Percentiles rank a stretch among this genome's conserved stretches.
These are phyloP conservation scores for Synanthedon tipuliformis DNA, from an alignment of 2,888 invertebrate genomes.

Conservation along the genomic window DNA sequence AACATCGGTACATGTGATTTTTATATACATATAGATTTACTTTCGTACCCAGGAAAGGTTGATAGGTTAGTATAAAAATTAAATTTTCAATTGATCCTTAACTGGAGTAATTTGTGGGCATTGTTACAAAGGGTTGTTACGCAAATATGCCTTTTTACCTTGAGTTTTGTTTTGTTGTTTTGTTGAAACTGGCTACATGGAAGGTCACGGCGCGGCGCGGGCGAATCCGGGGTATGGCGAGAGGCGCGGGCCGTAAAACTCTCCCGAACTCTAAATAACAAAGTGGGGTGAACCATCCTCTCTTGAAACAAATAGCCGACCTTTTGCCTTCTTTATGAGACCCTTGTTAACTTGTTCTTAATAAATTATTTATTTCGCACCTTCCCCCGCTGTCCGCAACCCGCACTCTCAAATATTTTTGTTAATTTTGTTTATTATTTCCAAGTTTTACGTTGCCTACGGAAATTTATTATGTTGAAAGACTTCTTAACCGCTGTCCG, in stretches of 20 bases:
- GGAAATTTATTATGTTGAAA: conserved; percentile 21
- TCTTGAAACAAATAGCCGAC: conserved; percentile 66
- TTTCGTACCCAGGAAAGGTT: too few relatives aligned
- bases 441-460: conserved; percentile 24
- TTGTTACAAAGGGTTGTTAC: too few relatives aligned
- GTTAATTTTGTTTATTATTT: conserved; percentile 54
- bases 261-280: conserved; percentile 56
- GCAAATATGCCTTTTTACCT: too few relatives aligned
- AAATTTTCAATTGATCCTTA: too few relatives aligned
- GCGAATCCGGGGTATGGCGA: neutral
- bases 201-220: too few relatives aligned
- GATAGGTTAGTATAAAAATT: too few relatives aligned
- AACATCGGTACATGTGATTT: too few relatives aligned
- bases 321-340: conserved; percentile 70
- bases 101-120: too few relatives aligned
- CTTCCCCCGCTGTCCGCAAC: conserved; percentile 1
- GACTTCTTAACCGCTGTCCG: conserved; percentile 12
- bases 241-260: conserved; percentile 4
- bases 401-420: conserved; percentile 30
- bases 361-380: conserved; percentile 65
- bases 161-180: too few relatives aligned
- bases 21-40: too few relatives aligned
- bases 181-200: too few relatives aligned
- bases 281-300: conserved; percentile 56
- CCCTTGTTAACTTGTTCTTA: conserved; percentile 69